phyloP scores from a whole-genome alignment of 2,113 vertebrate genomes.

The Varanus salvator region DNA sequence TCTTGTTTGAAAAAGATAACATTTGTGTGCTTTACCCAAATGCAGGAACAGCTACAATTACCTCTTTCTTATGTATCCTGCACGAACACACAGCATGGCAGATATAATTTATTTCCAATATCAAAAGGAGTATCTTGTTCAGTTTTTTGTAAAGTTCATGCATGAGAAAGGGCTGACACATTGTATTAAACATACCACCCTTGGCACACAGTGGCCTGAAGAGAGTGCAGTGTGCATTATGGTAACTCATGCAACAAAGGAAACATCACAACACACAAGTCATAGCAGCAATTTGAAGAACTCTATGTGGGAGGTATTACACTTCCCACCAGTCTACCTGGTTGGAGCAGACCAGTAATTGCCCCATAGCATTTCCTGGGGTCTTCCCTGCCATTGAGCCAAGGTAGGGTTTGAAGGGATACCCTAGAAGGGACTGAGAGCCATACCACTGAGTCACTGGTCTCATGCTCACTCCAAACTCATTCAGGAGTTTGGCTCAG shows the following conservation, averaged over 20 bases:
- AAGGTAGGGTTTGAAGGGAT: background rate
- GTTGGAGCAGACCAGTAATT: background rate
- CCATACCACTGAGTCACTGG: too few relatives aligned
- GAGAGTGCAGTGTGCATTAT: background rate
- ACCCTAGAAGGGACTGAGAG: background rate
- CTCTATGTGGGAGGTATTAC: background rate
- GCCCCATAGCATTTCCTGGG: background rate
- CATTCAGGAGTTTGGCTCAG: background rate
- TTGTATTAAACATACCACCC: background rate
- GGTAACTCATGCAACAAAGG: background rate
- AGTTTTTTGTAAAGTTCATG: slow-evolving; percentile 26
- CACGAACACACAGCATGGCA: slow-evolving; percentile 2
- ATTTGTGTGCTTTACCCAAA: slow-evolving; percentile 26
- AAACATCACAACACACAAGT: background rate
- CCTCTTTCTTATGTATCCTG: background rate
- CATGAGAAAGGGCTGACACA: background rate
- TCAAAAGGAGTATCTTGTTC: slow-evolving; percentile 16
- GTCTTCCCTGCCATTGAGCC: background rate
- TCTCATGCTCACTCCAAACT: background rate
- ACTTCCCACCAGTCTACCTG: background rate
- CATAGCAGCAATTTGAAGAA: background rate
- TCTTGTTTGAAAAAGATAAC: slow-evolving; percentile 68
- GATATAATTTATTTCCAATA: slow-evolving; percentile 29
- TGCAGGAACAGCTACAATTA: slow-evolving; percentile 41
- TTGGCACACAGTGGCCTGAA: slow-evolving; percentile 2